phyloP scores from a whole-genome alignment of 2,888 invertebrate species.

The Boloria selene region DNA sequence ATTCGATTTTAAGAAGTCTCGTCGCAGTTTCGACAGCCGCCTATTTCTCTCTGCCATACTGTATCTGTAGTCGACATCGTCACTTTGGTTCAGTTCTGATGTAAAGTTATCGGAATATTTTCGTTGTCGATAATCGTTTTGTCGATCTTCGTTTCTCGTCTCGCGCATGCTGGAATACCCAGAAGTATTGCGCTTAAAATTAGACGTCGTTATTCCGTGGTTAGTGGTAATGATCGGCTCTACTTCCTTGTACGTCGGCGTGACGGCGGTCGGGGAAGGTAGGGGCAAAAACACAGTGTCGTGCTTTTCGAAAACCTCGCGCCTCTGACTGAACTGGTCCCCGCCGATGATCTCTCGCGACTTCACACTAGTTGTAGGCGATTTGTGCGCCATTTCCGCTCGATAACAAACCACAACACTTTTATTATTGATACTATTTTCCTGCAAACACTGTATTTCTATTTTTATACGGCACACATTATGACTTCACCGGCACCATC shows the following conservation, averaged over 20 bases:
- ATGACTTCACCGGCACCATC: constrained; percentile 80
- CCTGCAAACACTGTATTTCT: constrained; percentile 77
- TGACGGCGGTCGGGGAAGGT: constrained; percentile 58
- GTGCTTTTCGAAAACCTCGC: constrained; percentile 78
- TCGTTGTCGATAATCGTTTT: constrained; percentile 68
- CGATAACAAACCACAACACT: constrained; percentile 80
- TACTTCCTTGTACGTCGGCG: constrained; percentile 60
- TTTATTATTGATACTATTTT: constrained; percentile 78
- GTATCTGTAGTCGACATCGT: constrained; percentile 72
- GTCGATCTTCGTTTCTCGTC: constrained; percentile 63
- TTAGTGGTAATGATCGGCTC: constrained; percentile 73
- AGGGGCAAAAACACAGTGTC: constrained; percentile 76
- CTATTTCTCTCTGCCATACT: constrained; percentile 73
- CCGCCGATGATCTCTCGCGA: constrained; percentile 77
- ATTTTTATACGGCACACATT: constrained; percentile 77
- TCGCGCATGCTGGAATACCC: constrained; percentile 78
- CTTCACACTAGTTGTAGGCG: constrained; percentile 76
- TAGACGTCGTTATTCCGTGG: constrained; percentile 72
- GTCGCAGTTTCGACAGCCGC: constrained; percentile 69
- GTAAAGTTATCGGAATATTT: constrained; percentile 77
- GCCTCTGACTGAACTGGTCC: constrained; percentile 78
- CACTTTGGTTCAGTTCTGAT: constrained; percentile 72
- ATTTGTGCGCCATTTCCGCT: constrained; percentile 78
- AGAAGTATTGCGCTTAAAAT: constrained; percentile 73
- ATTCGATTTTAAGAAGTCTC: constrained; percentile 74